phyloP scores from a whole-genome alignment of 2,888 invertebrate genomes.

The Nephrotoma guestfalica region DNA sequence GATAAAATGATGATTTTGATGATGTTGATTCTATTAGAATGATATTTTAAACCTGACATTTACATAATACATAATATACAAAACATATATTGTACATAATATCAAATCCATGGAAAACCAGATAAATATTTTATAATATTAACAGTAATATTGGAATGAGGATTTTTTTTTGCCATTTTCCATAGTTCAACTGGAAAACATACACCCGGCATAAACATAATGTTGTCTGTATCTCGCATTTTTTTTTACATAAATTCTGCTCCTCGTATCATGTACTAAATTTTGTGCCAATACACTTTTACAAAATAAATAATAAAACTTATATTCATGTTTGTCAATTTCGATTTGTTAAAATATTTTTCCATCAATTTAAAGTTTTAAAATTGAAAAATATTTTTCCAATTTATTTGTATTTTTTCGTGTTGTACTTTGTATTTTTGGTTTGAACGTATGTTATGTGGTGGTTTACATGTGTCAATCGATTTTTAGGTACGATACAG shows the following conservation, averaged over 20 bases:
- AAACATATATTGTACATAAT: background rate
- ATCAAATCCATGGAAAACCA: background rate
- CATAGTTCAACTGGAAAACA: background rate
- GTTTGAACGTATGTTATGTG: background rate
- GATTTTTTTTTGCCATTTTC: background rate
- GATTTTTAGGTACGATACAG: too few species aligned
- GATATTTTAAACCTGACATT: background rate
- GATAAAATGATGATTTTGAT: background rate
- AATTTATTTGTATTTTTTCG: background rate
- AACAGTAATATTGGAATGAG: background rate
- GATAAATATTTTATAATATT: background rate
- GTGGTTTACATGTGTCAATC: too few species aligned
- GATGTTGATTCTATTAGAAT: background rate
- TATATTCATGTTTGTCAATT: background rate
- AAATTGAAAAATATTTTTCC: background rate
- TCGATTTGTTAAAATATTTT: background rate
- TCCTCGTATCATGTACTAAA: background rate
- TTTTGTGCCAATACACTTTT: background rate
- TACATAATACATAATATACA: background rate
- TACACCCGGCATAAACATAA: background rate
- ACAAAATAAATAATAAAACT: background rate
- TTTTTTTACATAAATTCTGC: background rate
- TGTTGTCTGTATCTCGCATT: background rate
- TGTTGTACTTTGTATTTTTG: background rate
- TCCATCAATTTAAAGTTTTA: background rate